Evolutionary conservation across 2,797 vertebrate species (phyloP).

Genomic region (Enteromius viviparus): DNA sequence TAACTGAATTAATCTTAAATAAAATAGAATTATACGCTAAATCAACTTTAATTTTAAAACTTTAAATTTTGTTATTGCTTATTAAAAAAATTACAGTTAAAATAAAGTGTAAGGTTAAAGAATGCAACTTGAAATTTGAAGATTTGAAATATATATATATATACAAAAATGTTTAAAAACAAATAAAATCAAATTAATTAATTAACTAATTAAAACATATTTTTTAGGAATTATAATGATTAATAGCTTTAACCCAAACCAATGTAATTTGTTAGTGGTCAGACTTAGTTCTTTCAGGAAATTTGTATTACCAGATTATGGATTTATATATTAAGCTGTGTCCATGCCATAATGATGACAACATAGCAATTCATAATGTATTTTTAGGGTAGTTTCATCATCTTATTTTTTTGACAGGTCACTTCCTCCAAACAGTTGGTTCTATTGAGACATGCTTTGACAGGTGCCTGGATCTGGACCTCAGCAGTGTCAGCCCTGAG

Average conservation of each 20-base stretch:
- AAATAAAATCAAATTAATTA: too few relatives aligned
- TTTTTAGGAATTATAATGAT: too few relatives aligned
- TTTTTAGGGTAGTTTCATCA: not conserved
- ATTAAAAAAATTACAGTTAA: too few relatives aligned
- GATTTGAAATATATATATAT: too few relatives aligned
- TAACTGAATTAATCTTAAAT: not conserved
- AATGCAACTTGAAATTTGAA: not conserved
- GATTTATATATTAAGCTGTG: not conserved
- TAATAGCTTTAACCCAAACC: too few relatives aligned
- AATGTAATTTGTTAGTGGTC: too few relatives aligned
- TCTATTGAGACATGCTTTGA: conserved; percentile 35
- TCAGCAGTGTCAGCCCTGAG: conserved; percentile 29
- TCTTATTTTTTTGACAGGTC: conserved; percentile 22
- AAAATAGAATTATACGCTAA: too few relatives aligned
- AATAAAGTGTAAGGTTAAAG: not conserved
- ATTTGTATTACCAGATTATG: not conserved
- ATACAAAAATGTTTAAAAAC: too few relatives aligned
- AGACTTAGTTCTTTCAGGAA: not conserved
- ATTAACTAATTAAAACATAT: too few relatives aligned
- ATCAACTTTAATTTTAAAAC: too few relatives aligned
- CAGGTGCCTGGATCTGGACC: conserved; percentile 24
- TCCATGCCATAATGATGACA: not conserved
- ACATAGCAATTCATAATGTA: not conserved
- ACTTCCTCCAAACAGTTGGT: conserved; percentile 7
- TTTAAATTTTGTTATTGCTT: too few relatives aligned